Percentiles rank a stretch among this genome's conserved stretches.
Conservation (phyloP, 1,140 invertebrate species). For the Ephestia elutella region DNA sequence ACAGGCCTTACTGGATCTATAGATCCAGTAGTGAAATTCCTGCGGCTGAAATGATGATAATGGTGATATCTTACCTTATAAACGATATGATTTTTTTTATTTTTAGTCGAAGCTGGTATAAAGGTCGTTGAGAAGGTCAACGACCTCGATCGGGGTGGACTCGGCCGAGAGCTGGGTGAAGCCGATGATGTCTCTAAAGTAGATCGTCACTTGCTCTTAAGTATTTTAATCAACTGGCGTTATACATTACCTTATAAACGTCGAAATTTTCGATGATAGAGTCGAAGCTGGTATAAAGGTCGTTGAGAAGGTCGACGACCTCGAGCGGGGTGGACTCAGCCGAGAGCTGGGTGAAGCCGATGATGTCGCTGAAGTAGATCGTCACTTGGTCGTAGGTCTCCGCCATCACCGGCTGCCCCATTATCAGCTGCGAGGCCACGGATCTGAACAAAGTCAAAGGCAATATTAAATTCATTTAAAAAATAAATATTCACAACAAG, state of each 20-base stretch:
- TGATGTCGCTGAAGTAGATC: constrained; percentile 98
- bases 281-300: constrained; percentile 97
- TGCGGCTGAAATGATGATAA: no score
- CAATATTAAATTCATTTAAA: no score
- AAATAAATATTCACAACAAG: no score
- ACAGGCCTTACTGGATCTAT: no score
- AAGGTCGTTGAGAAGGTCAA: constrained; percentile 96
- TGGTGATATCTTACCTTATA: constrained; percentile 89
- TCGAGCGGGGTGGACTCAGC: constrained; percentile 94
- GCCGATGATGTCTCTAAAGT: constrained; percentile 97
- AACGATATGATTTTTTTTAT: constrained; percentile 96
- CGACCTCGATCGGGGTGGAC: constrained; percentile 95
- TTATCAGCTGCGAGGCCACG: constrained; percentile 91
- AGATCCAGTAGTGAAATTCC: no score
- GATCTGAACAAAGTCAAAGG: constrained; percentile 79
- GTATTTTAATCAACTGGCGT: no score
- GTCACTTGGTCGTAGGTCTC: constrained; percentile 96
- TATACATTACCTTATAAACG: constrained; percentile 91
- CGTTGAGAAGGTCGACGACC: constrained; percentile 96
- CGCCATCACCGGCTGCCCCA: constrained; percentile 91
- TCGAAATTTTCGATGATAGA: constrained; percentile 97
- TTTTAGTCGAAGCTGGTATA: constrained; percentile 98
- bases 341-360: constrained; percentile 94
- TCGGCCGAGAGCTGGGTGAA: constrained; percentile 94
- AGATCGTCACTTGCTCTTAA: constrained; percentile 96